A percentile compares a stretch with the other conserved stretches of the same genome.
Conservation (phyloP, 2,888 invertebrate genomes). For the Harmothoe impar region DNA sequence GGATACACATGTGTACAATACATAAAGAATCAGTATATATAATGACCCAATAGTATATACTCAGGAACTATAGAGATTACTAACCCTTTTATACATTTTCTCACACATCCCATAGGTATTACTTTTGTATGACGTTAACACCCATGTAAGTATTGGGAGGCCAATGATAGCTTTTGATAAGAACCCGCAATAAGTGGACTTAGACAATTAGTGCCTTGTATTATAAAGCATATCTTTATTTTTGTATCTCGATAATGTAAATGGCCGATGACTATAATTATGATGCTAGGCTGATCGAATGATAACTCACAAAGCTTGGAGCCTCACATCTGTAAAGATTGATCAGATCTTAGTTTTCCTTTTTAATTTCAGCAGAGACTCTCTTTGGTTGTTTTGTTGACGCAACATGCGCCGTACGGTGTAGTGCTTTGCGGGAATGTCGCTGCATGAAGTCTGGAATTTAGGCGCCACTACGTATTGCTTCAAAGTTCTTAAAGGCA, state of each 20-base stretch:
- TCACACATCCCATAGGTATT: conserved; percentile 29
- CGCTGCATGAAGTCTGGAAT: not conserved
- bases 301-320: conserved; percentile 9
- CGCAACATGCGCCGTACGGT: not conserved
- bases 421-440: conserved; percentile 51
- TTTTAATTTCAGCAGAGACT: conserved; percentile 30
- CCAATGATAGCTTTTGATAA: not conserved
- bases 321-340: not conserved
- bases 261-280: conserved; percentile 7
- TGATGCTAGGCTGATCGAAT: conserved; percentile 26
- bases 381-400: not conserved
- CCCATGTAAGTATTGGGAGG: conserved; percentile 39
- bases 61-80: not conserved
- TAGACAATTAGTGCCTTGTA: conserved; percentile 36
- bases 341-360: conserved; percentile 22
- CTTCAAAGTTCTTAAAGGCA: no score
- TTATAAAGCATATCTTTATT: conserved; percentile 37
- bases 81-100: conserved; percentile 30
- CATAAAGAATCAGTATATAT: no score
- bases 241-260: not conserved
- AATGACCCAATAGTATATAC: no score
- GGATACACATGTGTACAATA: no score
- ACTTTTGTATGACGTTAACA: conserved; percentile 62
- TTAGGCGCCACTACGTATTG: no score
- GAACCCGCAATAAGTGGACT: not conserved